phyloP scores from a whole-genome alignment of 2,888 invertebrate species.

The Oscheius onirici region DNA sequence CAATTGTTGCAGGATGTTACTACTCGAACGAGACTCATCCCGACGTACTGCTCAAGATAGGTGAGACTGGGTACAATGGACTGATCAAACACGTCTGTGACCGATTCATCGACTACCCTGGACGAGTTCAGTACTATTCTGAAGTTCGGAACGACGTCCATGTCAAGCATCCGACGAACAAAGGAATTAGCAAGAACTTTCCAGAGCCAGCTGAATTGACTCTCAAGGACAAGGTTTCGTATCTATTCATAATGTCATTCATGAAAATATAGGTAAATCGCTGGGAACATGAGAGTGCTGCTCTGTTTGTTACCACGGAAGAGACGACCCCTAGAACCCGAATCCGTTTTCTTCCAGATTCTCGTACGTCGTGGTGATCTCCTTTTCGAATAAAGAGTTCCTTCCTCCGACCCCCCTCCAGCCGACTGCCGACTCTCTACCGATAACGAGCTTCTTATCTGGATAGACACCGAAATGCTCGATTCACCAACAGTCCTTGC shows the following conservation, averaged over 20 bases:
- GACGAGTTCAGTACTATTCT: conserved; percentile 67
- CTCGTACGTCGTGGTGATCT: conserved; percentile 26
- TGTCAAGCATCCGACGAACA: conserved; percentile 65
- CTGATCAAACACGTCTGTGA: conserved; percentile 66
- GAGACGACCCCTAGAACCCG: conserved; percentile 33
- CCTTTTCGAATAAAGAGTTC: not conserved
- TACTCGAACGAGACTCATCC: conserved; percentile 67
- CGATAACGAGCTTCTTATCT: conserved; percentile 2
- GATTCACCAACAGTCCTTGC: no score
- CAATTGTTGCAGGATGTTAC: conserved; percentile 68
- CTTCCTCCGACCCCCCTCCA: not conserved
- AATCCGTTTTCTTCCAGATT: conserved; percentile 59
- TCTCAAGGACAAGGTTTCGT: conserved; percentile 49
- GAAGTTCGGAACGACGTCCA: conserved; percentile 64
- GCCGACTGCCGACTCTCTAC: not conserved
- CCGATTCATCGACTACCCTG: conserved; percentile 66
- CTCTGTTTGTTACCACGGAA: conserved; percentile 46
- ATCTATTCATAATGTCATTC: not conserved
- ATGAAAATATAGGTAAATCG: conserved; percentile 27
- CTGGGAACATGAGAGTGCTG: conserved; percentile 56
- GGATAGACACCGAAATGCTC: not conserved
- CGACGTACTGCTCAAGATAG: conserved; percentile 60
- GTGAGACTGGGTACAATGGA: conserved; percentile 62
- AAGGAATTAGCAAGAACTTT: conserved; percentile 63
- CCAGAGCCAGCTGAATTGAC: conserved; percentile 53